Evolutionary conservation across 2,888 invertebrate species (phyloP), one percentile per base, ranked within the genome.

Genomic region (Trachelus tabidus): DNA sequence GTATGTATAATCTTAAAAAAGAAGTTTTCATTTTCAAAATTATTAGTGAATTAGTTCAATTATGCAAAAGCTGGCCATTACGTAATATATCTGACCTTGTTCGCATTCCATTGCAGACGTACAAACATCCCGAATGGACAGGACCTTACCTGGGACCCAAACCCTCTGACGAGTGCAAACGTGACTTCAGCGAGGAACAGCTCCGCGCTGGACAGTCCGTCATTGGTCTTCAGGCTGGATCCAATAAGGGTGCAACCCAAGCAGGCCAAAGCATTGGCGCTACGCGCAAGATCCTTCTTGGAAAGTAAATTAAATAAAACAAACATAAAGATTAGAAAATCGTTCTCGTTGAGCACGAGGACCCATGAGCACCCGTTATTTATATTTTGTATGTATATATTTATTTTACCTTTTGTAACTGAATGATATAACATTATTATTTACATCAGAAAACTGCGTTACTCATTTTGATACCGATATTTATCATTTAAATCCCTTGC

Each of bases 211-310:
- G 98, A 35, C 95, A 98, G 92, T 94, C 95, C 84, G 94, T 98
- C 88, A 96, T 99, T 88, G 98, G 98, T 88, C 96, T 99, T 76
- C 98, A 99, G 92, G 98, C 98, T 86, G 99, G 99, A 80, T 96
- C 95, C 92, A 99, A 99, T 95, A 98, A 98, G 93, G 98, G 98
- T 73, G 98, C 98, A 86, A 96, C 96, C 81, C 98, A 98, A 92
- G 95, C 97, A 37, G 98, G 98, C 37, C 95, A 95, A 92, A 98
- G 96, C 92, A 94, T 98, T 80, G 98, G 98, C 82, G 97, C 97
- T 84, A 95, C 96, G 87, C 96, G 97, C 91, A 97, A 97, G 92
- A 97, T 97, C 93, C 94, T 98, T 90, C 94, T 97, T 91, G 97
- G 97, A 94, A 97, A 98, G 95, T 97, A 94, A 87, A 85, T 71